These are phyloP conservation scores for Magallana gigas DNA, from an alignment of 1,140 invertebrate genomes.

Conservation along the genomic window DNA sequence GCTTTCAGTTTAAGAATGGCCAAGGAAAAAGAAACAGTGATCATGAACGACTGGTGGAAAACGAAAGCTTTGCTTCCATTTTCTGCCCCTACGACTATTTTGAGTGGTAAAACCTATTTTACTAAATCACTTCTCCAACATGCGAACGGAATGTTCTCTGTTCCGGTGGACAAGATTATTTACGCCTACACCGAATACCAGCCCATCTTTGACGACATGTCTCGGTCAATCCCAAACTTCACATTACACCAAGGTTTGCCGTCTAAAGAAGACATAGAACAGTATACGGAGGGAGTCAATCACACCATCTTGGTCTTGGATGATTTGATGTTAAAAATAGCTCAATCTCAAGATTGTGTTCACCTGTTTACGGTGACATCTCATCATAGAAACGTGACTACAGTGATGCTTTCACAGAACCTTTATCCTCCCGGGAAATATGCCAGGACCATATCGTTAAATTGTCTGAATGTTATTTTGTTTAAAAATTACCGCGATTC, in stretches of 20 bases:
- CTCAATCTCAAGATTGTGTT: slow-evolving; percentile 30
- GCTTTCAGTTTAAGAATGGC: no score
- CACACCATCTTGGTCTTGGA: slow-evolving; percentile 28
- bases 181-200: slow-evolving; percentile 53
- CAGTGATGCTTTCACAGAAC: slow-evolving; percentile 45
- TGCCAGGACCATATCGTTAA: slow-evolving; percentile 50
- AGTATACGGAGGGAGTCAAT: slow-evolving; percentile 21
- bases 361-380: slow-evolving; percentile 36
- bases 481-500: no score
- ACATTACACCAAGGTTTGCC: slow-evolving; percentile 47
- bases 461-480: slow-evolving; percentile 43
- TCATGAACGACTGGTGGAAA: no score
- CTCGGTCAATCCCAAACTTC: slow-evolving; percentile 26
- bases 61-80: slow-evolving; percentile 43
- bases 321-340: slow-evolving; percentile 33
- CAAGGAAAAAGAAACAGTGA: no score
- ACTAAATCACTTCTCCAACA: slow-evolving; percentile 45
- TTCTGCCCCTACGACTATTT: slow-evolving; percentile 19
- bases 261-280: slow-evolving; percentile 38
- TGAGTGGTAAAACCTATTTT: slow-evolving; percentile 47
- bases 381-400: slow-evolving; percentile 36
- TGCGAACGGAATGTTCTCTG: slow-evolving; percentile 39
- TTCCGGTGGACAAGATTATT: slow-evolving; percentile 40
- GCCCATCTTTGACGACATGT: slow-evolving; percentile 51
- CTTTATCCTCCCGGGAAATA: slow-evolving; percentile 50